Conservation (phyloP, 2,888 invertebrate species). For the Lasiommata megera region DNA sequence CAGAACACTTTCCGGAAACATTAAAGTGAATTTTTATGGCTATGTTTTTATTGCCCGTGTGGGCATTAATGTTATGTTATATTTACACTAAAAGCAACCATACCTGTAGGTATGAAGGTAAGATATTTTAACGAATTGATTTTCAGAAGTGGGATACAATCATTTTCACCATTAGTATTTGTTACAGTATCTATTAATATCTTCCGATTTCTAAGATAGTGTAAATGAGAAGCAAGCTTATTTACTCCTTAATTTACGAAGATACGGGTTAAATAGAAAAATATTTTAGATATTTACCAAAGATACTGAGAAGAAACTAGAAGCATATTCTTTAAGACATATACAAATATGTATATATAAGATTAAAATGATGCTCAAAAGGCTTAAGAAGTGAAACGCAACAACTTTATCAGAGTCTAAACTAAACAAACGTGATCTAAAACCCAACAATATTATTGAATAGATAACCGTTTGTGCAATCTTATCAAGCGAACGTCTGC, state of each 20-base stretch:
- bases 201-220: too few species aligned
- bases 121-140: too few species aligned
- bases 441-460: conserved; percentile 27
- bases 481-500: conserved; percentile 34
- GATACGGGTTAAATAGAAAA: too few species aligned
- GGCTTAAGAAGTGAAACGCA: not conserved
- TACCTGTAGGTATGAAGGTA: not conserved
- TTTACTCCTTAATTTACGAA: too few species aligned
- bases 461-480: conserved; percentile 26
- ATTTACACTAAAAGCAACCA: not conserved
- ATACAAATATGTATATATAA: too few species aligned
- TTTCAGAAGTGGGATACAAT: too few species aligned
- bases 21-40: not conserved
- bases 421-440: conserved; percentile 8
- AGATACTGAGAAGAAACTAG: too few species aligned
- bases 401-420: not conserved
- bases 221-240: too few species aligned
- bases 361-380: not conserved
- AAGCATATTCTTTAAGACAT: too few species aligned
- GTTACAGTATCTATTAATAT: too few species aligned
- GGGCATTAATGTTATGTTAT: not conserved
- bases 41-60: not conserved
- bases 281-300: too few species aligned
- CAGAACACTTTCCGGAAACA: not conserved
- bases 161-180: too few species aligned